A percentile compares a stretch with the other conserved stretches of the same genome.
Conservation (phyloP, 2,797 vertebrate species). For the Falco cherrug region DNA sequence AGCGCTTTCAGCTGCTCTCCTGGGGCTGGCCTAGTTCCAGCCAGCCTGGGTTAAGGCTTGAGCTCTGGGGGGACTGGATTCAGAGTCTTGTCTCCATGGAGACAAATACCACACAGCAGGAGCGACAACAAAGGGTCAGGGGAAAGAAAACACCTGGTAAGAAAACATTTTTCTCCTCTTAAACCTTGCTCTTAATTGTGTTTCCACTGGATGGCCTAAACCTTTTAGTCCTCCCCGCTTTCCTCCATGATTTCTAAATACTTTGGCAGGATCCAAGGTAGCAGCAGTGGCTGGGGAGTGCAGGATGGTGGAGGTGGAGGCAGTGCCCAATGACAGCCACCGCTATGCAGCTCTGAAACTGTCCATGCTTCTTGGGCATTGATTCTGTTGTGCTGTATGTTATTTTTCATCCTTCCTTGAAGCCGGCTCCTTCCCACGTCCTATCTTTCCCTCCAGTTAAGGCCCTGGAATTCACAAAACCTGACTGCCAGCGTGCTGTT, state of each 20-base stretch:
- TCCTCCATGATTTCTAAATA: neutral
- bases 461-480: neutral
- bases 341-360: neutral
- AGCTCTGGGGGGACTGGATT: neutral
- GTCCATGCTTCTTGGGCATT: accelerated
- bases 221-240: neutral
- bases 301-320: neutral
- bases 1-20: neutral
- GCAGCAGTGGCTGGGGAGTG: neutral
- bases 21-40: neutral
- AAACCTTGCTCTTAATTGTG: neutral
- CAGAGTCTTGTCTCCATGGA: neutral
- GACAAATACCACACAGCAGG: neutral
- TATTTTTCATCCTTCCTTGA: neutral
- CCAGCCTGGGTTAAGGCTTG: neutral
- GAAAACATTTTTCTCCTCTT: neutral
- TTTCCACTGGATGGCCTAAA: neutral
- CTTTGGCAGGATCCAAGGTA: neutral
- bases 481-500: neutral
- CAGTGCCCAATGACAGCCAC: accelerated
- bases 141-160: conserved; percentile 17
- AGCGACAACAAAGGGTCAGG: neutral
- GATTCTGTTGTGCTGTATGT: neutral
- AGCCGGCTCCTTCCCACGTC: neutral
- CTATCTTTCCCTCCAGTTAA: neutral